Conservation (phyloP, 1,140 invertebrate species). For the Argopecten irradians region DNA sequence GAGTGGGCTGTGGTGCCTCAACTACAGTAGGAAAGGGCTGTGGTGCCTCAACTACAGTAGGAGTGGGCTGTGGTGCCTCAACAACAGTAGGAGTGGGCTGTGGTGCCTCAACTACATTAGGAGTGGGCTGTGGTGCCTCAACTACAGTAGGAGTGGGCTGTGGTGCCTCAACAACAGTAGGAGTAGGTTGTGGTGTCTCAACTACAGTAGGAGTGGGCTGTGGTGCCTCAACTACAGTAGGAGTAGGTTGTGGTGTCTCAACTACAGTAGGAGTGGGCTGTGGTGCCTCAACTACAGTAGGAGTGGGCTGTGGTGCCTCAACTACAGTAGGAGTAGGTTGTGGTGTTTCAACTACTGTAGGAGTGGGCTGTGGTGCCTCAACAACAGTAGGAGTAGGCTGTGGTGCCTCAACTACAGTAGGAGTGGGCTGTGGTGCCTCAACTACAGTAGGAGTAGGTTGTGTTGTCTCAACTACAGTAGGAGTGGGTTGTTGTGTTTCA, state of each 20-base stretch:
- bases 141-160: not conserved
- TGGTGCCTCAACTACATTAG: not conserved
- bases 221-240: not conserved
- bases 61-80: not conserved
- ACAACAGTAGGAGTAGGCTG: not conserved
- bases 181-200: not conserved
- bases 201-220: not conserved
- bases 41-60: not conserved
- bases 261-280: not conserved
- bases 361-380: not conserved
- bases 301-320: not conserved
- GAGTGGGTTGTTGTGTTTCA: not conserved
- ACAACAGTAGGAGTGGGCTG: not conserved
- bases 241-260: not conserved
- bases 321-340: not conserved
- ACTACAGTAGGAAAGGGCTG: not conserved
- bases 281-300: not conserved
- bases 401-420: not conserved
- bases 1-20: conserved; percentile 9
- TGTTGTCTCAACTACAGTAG: not conserved
- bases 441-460: not conserved
- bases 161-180: not conserved
- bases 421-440: not conserved
- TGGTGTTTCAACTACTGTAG: not conserved
- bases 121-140: not conserved